Percentiles rank a stretch among this genome's conserved stretches.
These are phyloP conservation scores for Lagopus muta DNA, from an alignment of 2,113 vertebrate genomes.

Conservation along the genomic window DNA sequence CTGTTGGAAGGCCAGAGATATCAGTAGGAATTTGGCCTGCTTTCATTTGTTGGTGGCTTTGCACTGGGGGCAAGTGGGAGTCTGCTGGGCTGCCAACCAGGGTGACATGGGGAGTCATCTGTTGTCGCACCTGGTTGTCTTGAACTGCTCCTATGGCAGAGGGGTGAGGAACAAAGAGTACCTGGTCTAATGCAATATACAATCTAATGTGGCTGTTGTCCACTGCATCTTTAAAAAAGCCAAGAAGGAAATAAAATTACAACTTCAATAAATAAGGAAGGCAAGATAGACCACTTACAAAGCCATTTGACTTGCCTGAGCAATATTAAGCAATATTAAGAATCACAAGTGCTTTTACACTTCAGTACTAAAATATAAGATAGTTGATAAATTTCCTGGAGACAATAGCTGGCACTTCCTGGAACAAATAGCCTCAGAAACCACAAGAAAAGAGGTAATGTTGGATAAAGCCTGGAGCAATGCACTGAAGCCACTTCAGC, in stretches of 20 bases:
- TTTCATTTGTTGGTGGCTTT: neutral
- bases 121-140: neutral
- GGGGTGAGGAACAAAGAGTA: neutral
- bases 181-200: neutral
- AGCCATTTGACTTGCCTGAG: neutral
- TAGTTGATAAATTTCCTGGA: neutral
- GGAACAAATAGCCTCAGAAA: neutral
- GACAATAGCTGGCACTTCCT: neutral
- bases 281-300: neutral
- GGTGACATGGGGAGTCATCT: neutral
- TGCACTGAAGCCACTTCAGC: neutral
- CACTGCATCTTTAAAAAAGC: neutral
- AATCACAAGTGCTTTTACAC: neutral
- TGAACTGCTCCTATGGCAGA: neutral
- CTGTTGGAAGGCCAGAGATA: neutral
- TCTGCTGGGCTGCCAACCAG: neutral
- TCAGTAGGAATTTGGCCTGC: neutral
- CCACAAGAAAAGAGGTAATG: neutral
- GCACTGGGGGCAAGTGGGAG: neutral
- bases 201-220: neutral
- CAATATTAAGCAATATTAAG: neutral
- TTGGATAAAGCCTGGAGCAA: neutral
- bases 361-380: neutral
- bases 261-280: neutral
- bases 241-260: neutral